Evolutionary conservation across 2,888 invertebrate genomes (phyloP).

Genomic region (Rotaria socialis): DNA sequence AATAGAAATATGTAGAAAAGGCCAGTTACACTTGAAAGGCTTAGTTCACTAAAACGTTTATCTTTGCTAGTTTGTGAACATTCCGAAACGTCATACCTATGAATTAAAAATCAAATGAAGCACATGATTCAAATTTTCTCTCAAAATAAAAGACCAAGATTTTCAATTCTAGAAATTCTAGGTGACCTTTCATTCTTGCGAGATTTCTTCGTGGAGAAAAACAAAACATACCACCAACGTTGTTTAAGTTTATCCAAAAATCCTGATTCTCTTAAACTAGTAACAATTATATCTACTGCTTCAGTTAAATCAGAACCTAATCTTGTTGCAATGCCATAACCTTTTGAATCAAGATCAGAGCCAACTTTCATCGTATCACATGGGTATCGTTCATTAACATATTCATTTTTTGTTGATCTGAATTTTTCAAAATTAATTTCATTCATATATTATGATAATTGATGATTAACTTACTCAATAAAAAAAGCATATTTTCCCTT

Average conservation of each 20-base stretch:
- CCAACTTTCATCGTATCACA: slow-evolving; percentile 76
- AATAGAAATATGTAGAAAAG: slow-evolving; percentile 96
- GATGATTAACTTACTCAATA: slow-evolving; percentile 52
- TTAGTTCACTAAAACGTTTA: slow-evolving; percentile 62
- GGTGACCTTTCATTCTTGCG: too few relatives aligned
- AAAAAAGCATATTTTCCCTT: slow-evolving; percentile 69
- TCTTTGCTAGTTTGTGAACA: not conserved
- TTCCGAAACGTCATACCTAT: not conserved
- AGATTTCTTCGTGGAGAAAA: slow-evolving; percentile 51
- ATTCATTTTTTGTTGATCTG: slow-evolving; percentile 67
- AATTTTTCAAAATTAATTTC: not conserved
- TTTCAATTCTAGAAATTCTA: too few relatives aligned
- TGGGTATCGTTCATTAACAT: slow-evolving; percentile 79
- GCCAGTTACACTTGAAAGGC: slow-evolving; percentile 91
- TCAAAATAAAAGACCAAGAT: too few relatives aligned
- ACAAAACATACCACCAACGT: slow-evolving; percentile 87
- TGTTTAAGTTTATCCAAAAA: slow-evolving; percentile 82
- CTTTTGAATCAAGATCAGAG: slow-evolving; percentile 72
- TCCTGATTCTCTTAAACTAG: slow-evolving; percentile 82
- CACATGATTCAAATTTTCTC: not conserved
- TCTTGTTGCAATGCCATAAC: slow-evolving; percentile 89
- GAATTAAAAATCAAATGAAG: not conserved
- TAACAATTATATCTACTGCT: slow-evolving; percentile 80
- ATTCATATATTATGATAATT: not conserved
- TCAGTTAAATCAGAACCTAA: slow-evolving; percentile 84